Evolutionary conservation across 2,113 vertebrate species (phyloP).

Genomic region (Peromyscus californicus): DNA sequence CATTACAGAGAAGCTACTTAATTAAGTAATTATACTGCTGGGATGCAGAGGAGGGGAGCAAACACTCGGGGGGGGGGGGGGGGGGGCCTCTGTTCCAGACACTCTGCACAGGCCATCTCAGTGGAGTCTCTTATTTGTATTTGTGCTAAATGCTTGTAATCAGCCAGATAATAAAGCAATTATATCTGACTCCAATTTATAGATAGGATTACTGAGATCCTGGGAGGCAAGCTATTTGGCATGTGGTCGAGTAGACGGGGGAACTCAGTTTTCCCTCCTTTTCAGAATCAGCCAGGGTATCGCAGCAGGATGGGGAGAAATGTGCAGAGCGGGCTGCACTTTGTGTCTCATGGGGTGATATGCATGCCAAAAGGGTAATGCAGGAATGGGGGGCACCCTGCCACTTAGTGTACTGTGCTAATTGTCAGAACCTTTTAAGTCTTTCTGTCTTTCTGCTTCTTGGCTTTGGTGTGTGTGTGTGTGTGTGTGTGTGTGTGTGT

Average conservation of each 20-base stretch:
- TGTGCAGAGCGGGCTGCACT: neutral
- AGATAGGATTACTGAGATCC: neutral
- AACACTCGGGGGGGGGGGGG: too few relatives aligned
- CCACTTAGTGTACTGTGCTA: neutral
- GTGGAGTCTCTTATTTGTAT: neutral
- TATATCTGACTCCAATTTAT: neutral
- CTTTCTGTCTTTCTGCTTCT: neutral
- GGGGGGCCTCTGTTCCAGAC: neutral
- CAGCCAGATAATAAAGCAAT: neutral
- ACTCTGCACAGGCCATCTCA: neutral
- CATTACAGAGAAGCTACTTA: neutral
- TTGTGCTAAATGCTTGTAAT: slow-evolving; percentile 46
- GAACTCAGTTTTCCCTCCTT: neutral
- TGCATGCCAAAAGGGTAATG: neutral
- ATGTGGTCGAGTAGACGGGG: neutral
- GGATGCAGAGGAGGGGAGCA: neutral
- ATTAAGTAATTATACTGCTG: neutral
- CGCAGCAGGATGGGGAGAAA: neutral
- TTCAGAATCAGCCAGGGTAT: neutral
- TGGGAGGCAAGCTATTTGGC: neutral
- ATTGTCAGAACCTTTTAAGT: neutral
- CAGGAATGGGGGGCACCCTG: neutral
- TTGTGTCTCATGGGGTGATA: neutral
- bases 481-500: neutral
- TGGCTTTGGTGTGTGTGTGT: neutral